Evolutionary conservation across 2,888 invertebrate species (phyloP).

Genomic region (Brenthis daphne): DNA sequence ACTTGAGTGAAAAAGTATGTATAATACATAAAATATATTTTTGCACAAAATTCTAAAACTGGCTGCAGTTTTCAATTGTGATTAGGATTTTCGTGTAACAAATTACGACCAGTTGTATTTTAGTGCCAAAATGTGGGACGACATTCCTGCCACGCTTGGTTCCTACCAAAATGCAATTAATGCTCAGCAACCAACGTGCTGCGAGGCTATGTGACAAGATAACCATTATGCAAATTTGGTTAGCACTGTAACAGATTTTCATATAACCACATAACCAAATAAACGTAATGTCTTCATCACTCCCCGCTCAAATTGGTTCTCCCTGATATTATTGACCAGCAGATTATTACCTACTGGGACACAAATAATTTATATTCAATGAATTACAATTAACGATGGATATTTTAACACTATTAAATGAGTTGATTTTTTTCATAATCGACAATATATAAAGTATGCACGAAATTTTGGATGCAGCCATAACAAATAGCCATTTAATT

Average conservation of each 20-base stretch:
- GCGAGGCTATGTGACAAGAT: slow-evolving; percentile 68
- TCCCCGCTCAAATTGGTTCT: too few species aligned
- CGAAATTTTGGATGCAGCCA: too few species aligned
- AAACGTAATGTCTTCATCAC: background rate
- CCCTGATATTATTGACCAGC: too few species aligned
- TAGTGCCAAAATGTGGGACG: slow-evolving; percentile 55
- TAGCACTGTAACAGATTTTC: slow-evolving; percentile 63
- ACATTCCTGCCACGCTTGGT: slow-evolving; percentile 55
- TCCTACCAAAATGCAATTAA: slow-evolving; percentile 70
- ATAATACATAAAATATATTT: background rate
- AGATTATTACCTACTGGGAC: too few species aligned
- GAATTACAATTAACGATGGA: too few species aligned
- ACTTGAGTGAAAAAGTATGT: too few species aligned
- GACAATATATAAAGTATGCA: too few species aligned
- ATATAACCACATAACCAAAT: slow-evolving; percentile 39
- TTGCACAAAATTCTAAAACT: background rate
- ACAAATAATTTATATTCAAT: too few species aligned
- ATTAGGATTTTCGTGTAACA: slow-evolving; percentile 41
- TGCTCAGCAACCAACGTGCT: slow-evolving; percentile 63
- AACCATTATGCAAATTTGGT: slow-evolving; percentile 70
- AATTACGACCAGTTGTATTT: slow-evolving; percentile 58
- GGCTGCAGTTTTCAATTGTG: slow-evolving; percentile 31
- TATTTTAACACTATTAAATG: too few species aligned
- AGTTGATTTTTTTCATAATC: too few species aligned
- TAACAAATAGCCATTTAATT: too few species aligned